phyloP scores from a whole-genome alignment of 2,113 vertebrate species.

The Alethe castanea region DNA sequence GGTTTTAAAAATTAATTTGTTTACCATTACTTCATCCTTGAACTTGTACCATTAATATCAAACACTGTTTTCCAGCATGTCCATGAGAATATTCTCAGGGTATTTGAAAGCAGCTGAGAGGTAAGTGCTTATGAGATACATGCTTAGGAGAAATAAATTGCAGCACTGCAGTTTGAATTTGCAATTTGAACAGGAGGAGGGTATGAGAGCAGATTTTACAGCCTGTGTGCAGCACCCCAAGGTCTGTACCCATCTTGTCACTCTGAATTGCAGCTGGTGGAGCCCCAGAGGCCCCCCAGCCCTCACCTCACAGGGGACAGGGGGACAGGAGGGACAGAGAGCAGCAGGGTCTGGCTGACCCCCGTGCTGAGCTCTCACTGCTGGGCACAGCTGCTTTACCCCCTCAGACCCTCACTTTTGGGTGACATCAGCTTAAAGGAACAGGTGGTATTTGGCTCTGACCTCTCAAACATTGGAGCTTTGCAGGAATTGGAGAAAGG shows the following conservation, averaged over 20 bases:
- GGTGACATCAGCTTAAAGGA: not conserved
- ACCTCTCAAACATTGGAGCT: accelerated
- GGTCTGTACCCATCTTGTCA: too few species aligned
- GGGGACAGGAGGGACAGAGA: too few species aligned
- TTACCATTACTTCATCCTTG: not conserved
- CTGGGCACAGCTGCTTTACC: too few species aligned
- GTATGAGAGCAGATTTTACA: accelerated
- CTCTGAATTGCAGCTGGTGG: too few species aligned
- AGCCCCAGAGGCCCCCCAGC: too few species aligned
- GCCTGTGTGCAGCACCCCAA: not conserved
- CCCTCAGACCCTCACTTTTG: too few species aligned
- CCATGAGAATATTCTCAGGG: not conserved
- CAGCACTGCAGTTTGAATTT: too few species aligned
- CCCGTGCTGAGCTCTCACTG: too few species aligned
- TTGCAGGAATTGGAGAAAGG: not conserved
- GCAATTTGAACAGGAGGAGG: not conserved
- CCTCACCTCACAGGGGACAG: too few species aligned
- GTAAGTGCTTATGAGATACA: not conserved
- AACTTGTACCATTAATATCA: not conserved
- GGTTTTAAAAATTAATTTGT: not conserved
- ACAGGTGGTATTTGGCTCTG: not conserved
- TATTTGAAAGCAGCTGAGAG: not conserved
- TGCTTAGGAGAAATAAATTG: not conserved
- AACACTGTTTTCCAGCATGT: not conserved
- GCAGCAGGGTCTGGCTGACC: too few species aligned